Conservation (phyloP, 2,113 vertebrate species). For the Amphiprion ocellaris region DNA sequence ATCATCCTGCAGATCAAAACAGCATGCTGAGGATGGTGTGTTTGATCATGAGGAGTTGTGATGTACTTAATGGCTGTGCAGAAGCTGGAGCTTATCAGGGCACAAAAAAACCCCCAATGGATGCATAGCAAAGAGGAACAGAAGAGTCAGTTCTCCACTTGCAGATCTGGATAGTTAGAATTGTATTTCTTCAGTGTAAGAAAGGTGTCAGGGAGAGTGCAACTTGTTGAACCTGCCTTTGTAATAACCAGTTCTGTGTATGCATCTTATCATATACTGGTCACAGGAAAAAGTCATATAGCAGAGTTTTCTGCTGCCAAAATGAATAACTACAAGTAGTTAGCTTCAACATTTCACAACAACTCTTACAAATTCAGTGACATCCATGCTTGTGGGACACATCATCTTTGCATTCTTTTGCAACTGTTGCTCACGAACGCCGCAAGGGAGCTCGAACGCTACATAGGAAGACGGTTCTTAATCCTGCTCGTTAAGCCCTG, state of each 20-base stretch:
- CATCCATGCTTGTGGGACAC: too few species aligned
- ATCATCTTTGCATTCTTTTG: background rate
- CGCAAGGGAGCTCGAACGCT: background rate
- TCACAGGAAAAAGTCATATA: too few species aligned
- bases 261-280: too few species aligned
- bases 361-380: too few species aligned
- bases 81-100: background rate
- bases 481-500: too few species aligned
- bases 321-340: too few species aligned
- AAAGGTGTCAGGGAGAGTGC: background rate
- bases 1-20: conserved; percentile 43
- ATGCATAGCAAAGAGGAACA: background rate
- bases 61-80: conserved; percentile 21
- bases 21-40: conserved; percentile 8
- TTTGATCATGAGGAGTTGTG: conserved; percentile 25
- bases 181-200: background rate
- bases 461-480: background rate
- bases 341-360: too few species aligned
- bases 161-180: background rate
- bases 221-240: background rate
- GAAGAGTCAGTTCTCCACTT: background rate
- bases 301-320: too few species aligned
- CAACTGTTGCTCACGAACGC: background rate
- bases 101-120: background rate
- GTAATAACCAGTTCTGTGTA: too few species aligned